phyloP scores from a whole-genome alignment of 2,888 invertebrate genomes.

The Drymonia ruficornis region DNA sequence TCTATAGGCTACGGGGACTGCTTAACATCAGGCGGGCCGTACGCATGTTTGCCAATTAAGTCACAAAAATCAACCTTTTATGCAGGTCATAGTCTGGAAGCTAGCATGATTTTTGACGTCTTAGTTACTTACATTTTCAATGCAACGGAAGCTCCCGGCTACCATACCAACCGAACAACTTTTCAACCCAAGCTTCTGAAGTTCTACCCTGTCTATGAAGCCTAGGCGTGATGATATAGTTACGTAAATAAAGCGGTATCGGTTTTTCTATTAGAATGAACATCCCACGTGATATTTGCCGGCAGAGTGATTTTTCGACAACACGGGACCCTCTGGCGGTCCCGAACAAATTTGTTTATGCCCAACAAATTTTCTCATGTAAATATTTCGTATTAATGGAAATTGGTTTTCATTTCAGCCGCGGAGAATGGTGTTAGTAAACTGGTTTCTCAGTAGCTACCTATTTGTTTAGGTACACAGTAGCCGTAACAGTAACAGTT shows the following conservation, averaged over 20 bases:
- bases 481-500: too few species aligned
- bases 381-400: constrained; percentile 29
- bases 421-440: background rate
- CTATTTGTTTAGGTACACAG: too few species aligned
- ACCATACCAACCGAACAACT: too few species aligned
- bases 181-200: background rate
- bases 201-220: background rate
- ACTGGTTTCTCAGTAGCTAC: background rate
- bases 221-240: background rate
- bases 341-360: constrained; percentile 22
- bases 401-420: constrained; percentile 11
- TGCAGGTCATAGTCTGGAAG: too few species aligned
- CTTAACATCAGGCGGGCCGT: too few species aligned
- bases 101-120: too few species aligned
- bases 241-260: constrained; percentile 10
- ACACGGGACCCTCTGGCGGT: constrained; percentile 8
- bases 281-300: constrained; percentile 28
- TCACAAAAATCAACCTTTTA: too few species aligned
- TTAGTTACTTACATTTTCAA: too few species aligned
- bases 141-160: too few species aligned
- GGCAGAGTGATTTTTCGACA: constrained; percentile 19
- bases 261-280: constrained; percentile 5
- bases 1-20: too few species aligned
- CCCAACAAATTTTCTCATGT: constrained; percentile 30
- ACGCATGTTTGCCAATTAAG: too few species aligned